phyloP scores from a whole-genome alignment of 2,113 vertebrate genomes.

The Gila orcuttii region DNA sequence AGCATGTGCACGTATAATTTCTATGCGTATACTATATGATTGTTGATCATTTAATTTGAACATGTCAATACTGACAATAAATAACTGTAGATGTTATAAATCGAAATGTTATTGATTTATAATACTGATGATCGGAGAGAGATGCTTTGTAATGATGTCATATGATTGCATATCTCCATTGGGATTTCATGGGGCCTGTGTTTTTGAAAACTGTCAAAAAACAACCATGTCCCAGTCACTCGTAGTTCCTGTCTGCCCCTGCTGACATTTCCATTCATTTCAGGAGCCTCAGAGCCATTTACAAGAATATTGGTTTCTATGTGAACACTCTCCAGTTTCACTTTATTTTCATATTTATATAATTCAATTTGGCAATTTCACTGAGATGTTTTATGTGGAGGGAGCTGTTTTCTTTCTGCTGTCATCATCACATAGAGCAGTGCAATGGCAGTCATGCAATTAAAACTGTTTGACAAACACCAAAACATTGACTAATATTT shows the following conservation, averaged over 20 bases:
- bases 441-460: neutral
- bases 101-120: neutral
- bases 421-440: too few species aligned
- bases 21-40: neutral
- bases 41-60: neutral
- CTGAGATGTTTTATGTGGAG: neutral
- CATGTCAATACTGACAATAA: neutral
- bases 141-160: neutral
- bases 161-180: neutral
- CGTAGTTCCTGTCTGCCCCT: neutral
- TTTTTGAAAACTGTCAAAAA: neutral
- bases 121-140: neutral
- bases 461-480: neutral
- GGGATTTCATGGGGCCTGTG: neutral
- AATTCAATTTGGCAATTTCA: neutral
- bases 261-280: neutral
- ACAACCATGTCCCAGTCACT: neutral
- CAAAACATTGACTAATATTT: neutral
- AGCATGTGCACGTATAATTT: neutral
- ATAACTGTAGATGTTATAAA: neutral
- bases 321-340: neutral
- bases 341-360: neutral
- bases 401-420: neutral
- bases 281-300: neutral
- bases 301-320: neutral